Evolutionary conservation across 2,113 vertebrate species (phyloP).

Genomic region (Triplophysa rosa): DNA sequence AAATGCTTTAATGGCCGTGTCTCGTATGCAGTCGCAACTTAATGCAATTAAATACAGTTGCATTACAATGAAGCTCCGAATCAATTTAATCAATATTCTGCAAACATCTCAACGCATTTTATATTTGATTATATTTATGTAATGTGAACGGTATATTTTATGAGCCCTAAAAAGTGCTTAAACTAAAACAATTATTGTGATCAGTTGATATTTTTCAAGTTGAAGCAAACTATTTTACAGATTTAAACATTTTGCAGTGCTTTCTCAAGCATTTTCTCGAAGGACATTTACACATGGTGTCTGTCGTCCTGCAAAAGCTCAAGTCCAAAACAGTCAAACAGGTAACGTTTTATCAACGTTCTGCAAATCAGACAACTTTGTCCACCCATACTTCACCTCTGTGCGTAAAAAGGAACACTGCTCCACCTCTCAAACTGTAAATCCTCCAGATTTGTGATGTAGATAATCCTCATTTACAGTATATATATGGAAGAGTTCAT

Average conservation of each 20-base stretch:
- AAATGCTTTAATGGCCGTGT: background rate
- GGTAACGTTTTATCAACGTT: background rate
- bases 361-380: background rate
- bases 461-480: slow-evolving; percentile 22
- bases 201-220: background rate
- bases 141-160: too few species aligned
- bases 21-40: background rate
- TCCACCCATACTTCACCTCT: slow-evolving; percentile 5
- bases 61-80: too few species aligned
- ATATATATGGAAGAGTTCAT: background rate
- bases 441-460: background rate
- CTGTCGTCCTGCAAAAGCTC: background rate
- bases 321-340: background rate
- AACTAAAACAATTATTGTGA: too few species aligned
- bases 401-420: background rate
- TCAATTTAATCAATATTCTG: background rate
- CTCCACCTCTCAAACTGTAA: slow-evolving; percentile 17
- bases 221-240: too few species aligned
- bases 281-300: background rate
- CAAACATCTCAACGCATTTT: too few species aligned
- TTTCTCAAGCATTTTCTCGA: background rate
- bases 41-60: background rate
- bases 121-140: too few species aligned
- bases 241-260: background rate
- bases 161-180: too few species aligned